Base-by-base conservation (phyloP, 2,113 vertebrate genomes). In the Herpetotheres cachinnans region DNA sequence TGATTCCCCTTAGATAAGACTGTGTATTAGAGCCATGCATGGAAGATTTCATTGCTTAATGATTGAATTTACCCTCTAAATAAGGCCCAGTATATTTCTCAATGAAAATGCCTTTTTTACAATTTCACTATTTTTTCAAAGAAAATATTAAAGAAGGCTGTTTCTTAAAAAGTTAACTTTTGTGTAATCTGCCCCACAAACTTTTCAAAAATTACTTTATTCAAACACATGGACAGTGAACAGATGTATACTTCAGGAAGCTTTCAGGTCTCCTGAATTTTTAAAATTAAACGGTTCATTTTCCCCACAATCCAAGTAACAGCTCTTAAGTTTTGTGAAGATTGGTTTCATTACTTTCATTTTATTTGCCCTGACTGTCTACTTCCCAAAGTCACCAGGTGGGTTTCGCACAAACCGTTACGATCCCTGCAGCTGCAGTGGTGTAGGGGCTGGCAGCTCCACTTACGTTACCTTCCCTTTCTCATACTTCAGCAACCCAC, bases 371-470 rank as follows among this genome's bases (percentile, higher is more conserved):
- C 13, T 81, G 21, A 30, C n/a, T 69, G 7, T 36, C 80, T 86
- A 47, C 65, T 97, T 97, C 89, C 65, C 40, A 71, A 22, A 89
- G 89, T 89, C 25, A 63, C 27, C 86, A 95, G 91, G 70, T 95
- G 94, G 80, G 13, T 44, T 95, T 89, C 76, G 16, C 56, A 38
- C 34, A 81, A 58, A 27, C 5, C 36, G 6, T 59, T 72, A 14
- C 9, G 18, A 16, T 13, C 17, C 61, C 83, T 86, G 49, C 89
- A 97, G 76, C 92, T 96, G 96, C 62, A 63, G 67, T 34, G 38
- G 20, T 13, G 3, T 34, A 2, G 5, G 22, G 42, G 17, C 22
- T 84, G 86, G 47, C 46, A 86, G 55, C 29, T 90, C 6, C 17
- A 3, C 3, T 70, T 13, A 8, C 2, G 20, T 21, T 42, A 20